A percentile compares a stretch with the other conserved stretches of the same genome.
Evolutionary conservation across 2,888 invertebrate species (phyloP).

Genomic region (Barypeithes pellucidus): DNA sequence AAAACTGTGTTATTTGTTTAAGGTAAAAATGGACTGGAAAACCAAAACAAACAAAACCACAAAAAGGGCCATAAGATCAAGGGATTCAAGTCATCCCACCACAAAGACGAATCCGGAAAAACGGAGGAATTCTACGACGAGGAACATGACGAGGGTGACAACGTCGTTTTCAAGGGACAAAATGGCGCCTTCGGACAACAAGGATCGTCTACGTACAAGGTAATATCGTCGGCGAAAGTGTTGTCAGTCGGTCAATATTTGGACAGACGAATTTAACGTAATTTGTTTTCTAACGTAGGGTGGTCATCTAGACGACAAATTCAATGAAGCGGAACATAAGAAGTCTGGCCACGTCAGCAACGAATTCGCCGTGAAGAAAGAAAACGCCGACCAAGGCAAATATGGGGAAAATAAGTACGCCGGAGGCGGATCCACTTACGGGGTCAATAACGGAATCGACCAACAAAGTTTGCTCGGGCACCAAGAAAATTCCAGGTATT

Average conservation of each 20-base stretch:
- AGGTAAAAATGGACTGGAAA: conserved; percentile 74
- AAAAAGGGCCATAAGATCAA: conserved; percentile 79
- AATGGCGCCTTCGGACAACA: conserved; percentile 76
- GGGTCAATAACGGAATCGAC: conserved; percentile 76
- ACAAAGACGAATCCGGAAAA: conserved; percentile 79
- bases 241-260: too few species aligned
- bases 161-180: conserved; percentile 74
- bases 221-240: conserved; percentile 2
- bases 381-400: conserved; percentile 77
- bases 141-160: conserved; percentile 77
- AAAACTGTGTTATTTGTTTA: conserved; percentile 14
- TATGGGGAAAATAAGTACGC: conserved; percentile 76
- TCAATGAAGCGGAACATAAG: conserved; percentile 74
- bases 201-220: conserved; percentile 75
- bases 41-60: conserved; percentile 75
- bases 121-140: conserved; percentile 79
- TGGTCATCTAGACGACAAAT: conserved; percentile 75
- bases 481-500: conserved; percentile 73
- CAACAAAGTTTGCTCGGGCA: conserved; percentile 77
- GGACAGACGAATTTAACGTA: not conserved
- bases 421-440: conserved; percentile 74
- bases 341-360: conserved; percentile 76
- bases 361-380: conserved; percentile 74
- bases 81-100: conserved; percentile 79
- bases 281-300: conserved; percentile 64